These are phyloP conservation scores for Chirona hameri DNA, from an alignment of 2,888 invertebrate species.

Conservation along the genomic window DNA sequence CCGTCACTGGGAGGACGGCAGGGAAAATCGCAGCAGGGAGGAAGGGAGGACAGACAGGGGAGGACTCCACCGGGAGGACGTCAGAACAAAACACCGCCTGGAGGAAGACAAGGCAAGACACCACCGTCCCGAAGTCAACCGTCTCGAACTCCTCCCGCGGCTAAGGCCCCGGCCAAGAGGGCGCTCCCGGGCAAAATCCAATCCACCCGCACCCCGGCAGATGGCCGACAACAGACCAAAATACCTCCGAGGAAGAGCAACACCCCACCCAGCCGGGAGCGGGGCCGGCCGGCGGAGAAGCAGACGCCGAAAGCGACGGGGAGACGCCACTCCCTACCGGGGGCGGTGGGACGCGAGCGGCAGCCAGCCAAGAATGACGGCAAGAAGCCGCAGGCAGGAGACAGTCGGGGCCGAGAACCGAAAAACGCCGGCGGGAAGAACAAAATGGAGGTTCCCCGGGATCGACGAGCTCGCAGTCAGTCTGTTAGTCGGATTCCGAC, in stretches of 20 bases:
- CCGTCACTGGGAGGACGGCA: background rate
- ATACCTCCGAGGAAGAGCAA: background rate
- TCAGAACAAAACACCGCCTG: background rate
- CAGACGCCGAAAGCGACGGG: background rate
- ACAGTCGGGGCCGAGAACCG: background rate
- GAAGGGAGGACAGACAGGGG: too few relatives aligned
- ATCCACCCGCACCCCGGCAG: background rate
- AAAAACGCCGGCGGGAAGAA: background rate
- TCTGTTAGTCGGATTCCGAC: background rate
- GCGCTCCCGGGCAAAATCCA: background rate
- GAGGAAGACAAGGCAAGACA: too few relatives aligned
- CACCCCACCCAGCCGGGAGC: background rate
- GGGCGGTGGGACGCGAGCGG: background rate
- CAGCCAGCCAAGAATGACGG: background rate
- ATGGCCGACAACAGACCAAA: background rate
- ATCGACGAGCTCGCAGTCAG: background rate
- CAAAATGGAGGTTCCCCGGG: background rate
- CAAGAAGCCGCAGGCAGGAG: background rate
- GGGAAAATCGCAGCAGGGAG: background rate
- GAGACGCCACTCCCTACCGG: background rate
- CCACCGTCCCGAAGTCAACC: too few relatives aligned
- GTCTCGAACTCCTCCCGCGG: background rate
- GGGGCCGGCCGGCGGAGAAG: background rate
- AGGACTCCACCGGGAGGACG: background rate
- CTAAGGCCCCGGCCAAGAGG: background rate